phyloP scores from a whole-genome alignment of 2,113 vertebrate genomes.

The Sylvia atricapilla region DNA sequence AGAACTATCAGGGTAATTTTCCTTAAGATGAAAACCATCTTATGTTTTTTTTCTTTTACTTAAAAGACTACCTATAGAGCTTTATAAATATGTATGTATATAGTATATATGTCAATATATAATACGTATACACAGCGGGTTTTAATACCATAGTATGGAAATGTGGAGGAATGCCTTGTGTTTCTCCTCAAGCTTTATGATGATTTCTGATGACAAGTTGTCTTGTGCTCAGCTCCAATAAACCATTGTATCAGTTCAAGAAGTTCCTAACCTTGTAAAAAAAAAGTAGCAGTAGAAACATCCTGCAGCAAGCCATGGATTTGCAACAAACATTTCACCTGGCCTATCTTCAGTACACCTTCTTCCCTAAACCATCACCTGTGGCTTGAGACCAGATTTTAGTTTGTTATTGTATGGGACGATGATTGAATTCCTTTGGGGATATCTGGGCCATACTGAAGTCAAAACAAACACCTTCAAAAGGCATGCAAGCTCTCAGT shows the following conservation, averaged over 20 bases:
- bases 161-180: neutral
- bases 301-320: neutral
- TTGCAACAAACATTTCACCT: neutral
- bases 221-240: neutral
- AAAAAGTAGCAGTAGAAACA: neutral
- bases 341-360: neutral
- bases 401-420: neutral
- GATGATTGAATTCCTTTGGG: neutral
- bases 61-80: neutral
- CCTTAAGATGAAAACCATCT: neutral
- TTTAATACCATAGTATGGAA: neutral
- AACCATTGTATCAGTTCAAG: neutral
- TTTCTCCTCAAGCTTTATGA: neutral
- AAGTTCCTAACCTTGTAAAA: neutral
- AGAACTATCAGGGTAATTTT: neutral
- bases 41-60: neutral
- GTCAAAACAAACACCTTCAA: neutral
- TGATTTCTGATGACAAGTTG: neutral
- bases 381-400: neutral
- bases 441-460: accelerated
- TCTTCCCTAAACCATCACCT: neutral
- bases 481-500: neutral
- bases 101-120: no score
- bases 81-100: neutral
- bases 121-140: neutral